phyloP scores from a whole-genome alignment of 2,888 invertebrate genomes.

The Phlogophora meticulosa region DNA sequence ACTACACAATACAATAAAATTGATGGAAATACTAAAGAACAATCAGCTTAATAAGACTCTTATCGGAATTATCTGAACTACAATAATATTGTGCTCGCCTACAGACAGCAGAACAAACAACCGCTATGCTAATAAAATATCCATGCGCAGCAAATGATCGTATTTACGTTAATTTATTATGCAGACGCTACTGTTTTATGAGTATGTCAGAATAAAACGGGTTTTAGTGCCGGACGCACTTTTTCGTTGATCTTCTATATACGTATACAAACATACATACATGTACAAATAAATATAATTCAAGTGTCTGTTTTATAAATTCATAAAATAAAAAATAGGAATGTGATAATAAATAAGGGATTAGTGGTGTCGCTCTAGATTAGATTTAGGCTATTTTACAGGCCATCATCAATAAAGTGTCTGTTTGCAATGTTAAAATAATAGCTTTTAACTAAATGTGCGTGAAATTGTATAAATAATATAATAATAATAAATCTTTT shows the following conservation, averaged over 20 bases:
- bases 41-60: slow-evolving; percentile 12
- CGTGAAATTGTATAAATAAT: too few relatives aligned
- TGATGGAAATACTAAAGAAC: not conserved
- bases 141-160: slow-evolving; percentile 37
- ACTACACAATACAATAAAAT: too few relatives aligned
- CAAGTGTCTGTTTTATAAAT: too few relatives aligned
- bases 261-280: slow-evolving; percentile 51
- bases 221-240: slow-evolving; percentile 68
- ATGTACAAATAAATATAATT: too few relatives aligned
- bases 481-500: too few relatives aligned
- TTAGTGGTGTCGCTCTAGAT: too few relatives aligned
- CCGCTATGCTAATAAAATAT: slow-evolving; percentile 46
- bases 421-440: too few relatives aligned
- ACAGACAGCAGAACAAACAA: slow-evolving; percentile 25
- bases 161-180: slow-evolving; percentile 52
- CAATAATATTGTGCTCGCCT: slow-evolving; percentile 12
- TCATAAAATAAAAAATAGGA: too few relatives aligned
- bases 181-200: slow-evolving; percentile 53
- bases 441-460: too few relatives aligned
- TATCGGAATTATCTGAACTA: slow-evolving; percentile 7
- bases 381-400: too few relatives aligned
- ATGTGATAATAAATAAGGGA: too few relatives aligned
- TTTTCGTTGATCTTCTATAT: slow-evolving; percentile 60
- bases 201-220: slow-evolving; percentile 57
- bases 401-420: too few relatives aligned